Conservation (phyloP, 2,113 vertebrate genomes). For the Zingel zingel region DNA sequence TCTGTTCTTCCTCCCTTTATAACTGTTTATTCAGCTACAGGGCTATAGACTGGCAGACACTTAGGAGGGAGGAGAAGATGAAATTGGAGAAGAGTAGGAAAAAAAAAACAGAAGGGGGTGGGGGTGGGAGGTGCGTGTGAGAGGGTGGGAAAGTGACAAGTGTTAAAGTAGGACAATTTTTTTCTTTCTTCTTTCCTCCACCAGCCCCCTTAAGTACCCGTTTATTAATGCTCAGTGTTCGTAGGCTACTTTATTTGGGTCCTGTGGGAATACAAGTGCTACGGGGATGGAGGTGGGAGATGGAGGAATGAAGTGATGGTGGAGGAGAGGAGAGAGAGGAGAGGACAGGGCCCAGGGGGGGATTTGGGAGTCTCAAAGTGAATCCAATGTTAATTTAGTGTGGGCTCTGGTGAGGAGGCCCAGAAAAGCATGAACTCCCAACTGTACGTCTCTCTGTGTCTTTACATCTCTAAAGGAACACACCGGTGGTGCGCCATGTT, state of each 20-base stretch:
- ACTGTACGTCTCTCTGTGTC: slow-evolving; percentile 13
- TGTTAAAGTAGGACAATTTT: slow-evolving; percentile 70
- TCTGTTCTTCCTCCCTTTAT: slow-evolving; percentile 66
- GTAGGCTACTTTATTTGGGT: slow-evolving; percentile 64
- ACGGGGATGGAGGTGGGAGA: slow-evolving; percentile 42
- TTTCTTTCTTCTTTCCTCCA: slow-evolving; percentile 28
- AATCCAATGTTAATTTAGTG: slow-evolving; percentile 79
- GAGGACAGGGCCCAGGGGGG: slow-evolving; percentile 56
- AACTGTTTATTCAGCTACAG: slow-evolving; percentile 73
- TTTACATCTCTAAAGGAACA: slow-evolving; percentile 21
- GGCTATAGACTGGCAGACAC: slow-evolving; percentile 69
- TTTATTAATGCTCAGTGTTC: slow-evolving; percentile 77
- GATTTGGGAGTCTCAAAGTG: slow-evolving; percentile 58
- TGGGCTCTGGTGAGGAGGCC: slow-evolving; percentile 71
- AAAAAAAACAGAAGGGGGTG: not conserved
- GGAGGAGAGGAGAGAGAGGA: not conserved
- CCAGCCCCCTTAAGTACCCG: slow-evolving; percentile 62
- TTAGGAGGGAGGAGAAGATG: slow-evolving; percentile 36
- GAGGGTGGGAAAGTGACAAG: slow-evolving; percentile 63
- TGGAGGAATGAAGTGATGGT: slow-evolving; percentile 13
- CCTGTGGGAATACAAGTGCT: slow-evolving; percentile 45
- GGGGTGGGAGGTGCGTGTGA: not conserved
- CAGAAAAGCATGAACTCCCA: slow-evolving; percentile 64
- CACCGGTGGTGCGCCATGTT: not conserved
- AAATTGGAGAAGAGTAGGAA: slow-evolving; percentile 41